Conservation (phyloP, 2,797 vertebrate species). For the Bufotes viridis region DNA sequence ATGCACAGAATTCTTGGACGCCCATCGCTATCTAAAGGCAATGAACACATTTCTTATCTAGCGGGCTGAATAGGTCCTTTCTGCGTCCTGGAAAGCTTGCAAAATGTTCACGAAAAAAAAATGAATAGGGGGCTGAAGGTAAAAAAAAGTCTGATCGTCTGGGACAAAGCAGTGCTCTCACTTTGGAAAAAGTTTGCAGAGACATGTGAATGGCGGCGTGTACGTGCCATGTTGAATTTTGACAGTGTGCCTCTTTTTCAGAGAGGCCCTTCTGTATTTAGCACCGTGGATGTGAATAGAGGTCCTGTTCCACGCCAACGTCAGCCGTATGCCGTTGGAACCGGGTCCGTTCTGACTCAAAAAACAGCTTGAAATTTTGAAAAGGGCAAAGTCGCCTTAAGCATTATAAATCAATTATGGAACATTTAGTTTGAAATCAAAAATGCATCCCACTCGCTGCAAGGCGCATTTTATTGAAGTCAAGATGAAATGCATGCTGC, state of each 20-base stretch:
- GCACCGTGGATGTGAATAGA: not conserved
- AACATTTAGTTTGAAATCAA: not conserved
- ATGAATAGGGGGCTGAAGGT: conserved; percentile 58
- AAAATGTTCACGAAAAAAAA: conserved; percentile 48
- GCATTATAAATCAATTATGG: conserved; percentile 28
- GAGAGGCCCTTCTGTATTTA: not conserved
- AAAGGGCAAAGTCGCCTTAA: conserved; percentile 25
- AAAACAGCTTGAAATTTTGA: not conserved
- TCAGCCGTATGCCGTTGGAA: not conserved
- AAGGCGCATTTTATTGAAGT: conserved; percentile 16
- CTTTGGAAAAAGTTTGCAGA: conserved; percentile 9
- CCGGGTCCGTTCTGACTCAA: not conserved
- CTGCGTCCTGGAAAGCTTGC: conserved; percentile 66
- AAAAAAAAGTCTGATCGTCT: not conserved
- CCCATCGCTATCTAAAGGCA: not conserved
- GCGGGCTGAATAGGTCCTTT: conserved; percentile 65
- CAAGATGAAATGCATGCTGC: conserved; percentile 23
- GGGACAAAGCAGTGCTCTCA: conserved; percentile 50
- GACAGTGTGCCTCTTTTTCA: conserved; percentile 47
- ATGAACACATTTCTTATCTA: conserved; percentile 17
- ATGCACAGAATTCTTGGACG: conserved; percentile 65
- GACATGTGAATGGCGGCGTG: conserved; percentile 37
- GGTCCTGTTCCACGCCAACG: not conserved
- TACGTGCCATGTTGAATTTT: conserved; percentile 38
- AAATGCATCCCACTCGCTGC: conserved; percentile 18